phyloP scores from a whole-genome alignment of 2,113 vertebrate genomes.

The Trichechus manatus region DNA sequence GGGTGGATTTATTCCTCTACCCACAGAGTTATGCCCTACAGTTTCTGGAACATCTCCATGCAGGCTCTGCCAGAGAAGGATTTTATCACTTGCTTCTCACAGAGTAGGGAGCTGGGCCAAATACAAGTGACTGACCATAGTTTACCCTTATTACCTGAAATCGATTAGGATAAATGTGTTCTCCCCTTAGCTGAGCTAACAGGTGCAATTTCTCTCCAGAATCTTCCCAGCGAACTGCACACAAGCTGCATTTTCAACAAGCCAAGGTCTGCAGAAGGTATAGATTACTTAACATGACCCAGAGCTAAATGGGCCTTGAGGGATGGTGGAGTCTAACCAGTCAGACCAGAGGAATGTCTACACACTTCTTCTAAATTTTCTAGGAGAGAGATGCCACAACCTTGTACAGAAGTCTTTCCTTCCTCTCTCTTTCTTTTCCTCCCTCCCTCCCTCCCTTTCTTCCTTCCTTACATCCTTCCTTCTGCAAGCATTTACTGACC shows the following conservation, averaged over 20 bases:
- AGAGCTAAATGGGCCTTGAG: not conserved
- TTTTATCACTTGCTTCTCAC: conserved; percentile 65
- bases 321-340: not conserved
- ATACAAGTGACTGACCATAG: not conserved
- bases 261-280: not conserved
- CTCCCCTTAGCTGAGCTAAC: not conserved
- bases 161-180: not conserved
- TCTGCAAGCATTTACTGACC: not conserved
- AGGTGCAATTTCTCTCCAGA: not conserved
- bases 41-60: conserved; percentile 54
- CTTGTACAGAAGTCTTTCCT: not conserved
- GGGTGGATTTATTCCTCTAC: conserved; percentile 64
- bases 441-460: no score
- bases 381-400: not conserved
- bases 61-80: conserved; percentile 49
- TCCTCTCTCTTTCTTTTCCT: not conserved
- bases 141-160: conserved; percentile 7
- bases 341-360: not conserved
- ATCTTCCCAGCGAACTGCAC: not conserved
- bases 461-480: not conserved
- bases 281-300: not conserved
- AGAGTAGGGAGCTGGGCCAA: conserved; percentile 41
- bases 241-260: not conserved
- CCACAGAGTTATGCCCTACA: not conserved
- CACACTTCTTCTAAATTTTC: not conserved